phyloP scores from a whole-genome alignment of 2,797 vertebrate species.

The Chelon labrosus region DNA sequence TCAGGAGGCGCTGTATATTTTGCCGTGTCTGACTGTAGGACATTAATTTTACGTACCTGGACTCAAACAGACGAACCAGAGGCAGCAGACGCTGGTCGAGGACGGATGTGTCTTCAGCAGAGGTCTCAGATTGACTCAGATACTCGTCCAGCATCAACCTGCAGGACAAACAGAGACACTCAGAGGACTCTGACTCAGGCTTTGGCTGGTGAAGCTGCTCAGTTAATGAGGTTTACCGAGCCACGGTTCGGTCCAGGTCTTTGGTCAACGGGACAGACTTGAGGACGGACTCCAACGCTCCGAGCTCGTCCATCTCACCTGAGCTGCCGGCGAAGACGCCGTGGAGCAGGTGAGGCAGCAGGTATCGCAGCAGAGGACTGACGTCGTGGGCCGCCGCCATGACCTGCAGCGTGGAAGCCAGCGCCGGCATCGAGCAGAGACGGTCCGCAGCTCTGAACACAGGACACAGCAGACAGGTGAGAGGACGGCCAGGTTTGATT shows the following conservation, averaged over 20 bases:
- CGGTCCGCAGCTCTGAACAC: constrained; percentile 82
- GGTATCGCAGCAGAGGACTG: constrained; percentile 88
- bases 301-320: constrained; percentile 69
- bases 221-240: constrained; percentile 81
- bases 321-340: constrained; percentile 57
- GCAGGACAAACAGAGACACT: constrained; percentile 1
- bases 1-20: too few species aligned
- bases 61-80: constrained; percentile 91
- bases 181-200: neutral
- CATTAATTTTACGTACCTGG: constrained; percentile 62
- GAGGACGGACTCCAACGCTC: constrained; percentile 86
- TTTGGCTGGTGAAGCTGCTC: too few species aligned
- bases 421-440: constrained; percentile 82
- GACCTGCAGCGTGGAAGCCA: constrained; percentile 84
- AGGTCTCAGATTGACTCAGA: constrained; percentile 75
- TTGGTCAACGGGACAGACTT: constrained; percentile 84
- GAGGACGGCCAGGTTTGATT: neutral
- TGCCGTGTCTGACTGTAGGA: too few species aligned
- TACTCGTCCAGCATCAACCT: constrained; percentile 91
- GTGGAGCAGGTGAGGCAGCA: constrained; percentile 89
- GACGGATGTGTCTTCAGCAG: constrained; percentile 66
- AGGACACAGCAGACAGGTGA: neutral
- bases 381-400: constrained; percentile 87
- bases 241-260: constrained; percentile 84
- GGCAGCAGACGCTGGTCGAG: constrained; percentile 87